Percentiles rank a stretch among this genome's conserved stretches.
phyloP scores from a whole-genome alignment of 2,797 vertebrate genomes.

The Dermochelys coriacea region DNA sequence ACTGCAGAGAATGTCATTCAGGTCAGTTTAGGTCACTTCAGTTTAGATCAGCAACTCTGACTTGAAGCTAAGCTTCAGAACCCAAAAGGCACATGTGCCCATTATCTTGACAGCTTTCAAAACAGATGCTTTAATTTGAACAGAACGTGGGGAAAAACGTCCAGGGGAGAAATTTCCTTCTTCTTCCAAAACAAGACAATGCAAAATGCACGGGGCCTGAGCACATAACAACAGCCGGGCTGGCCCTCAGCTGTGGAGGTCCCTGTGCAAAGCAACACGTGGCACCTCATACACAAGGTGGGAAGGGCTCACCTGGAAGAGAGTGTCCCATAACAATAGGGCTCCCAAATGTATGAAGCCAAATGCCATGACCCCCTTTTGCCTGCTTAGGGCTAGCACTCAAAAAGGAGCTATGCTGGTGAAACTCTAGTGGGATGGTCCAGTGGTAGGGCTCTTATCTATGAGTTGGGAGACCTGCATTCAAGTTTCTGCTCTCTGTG shows the following conservation, averaged over 20 bases:
- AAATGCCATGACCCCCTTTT: neutral
- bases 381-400: neutral
- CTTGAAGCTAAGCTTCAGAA: slow-evolving; percentile 39
- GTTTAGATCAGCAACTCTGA: rapidly evolving
- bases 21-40: slow-evolving; percentile 40
- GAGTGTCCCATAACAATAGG: neutral
- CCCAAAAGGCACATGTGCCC: slow-evolving; percentile 28
- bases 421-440: neutral
- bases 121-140: neutral
- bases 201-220: neutral
- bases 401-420: neutral
- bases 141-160: neutral
- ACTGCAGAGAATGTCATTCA: rapidly evolving
- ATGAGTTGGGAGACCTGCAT: neutral
- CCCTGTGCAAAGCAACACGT: neutral
- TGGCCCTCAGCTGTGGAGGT: neutral
- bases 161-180: rapidly evolving
- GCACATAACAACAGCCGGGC: neutral
- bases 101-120: neutral
- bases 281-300: neutral
- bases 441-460: neutral
- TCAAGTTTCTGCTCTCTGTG: neutral
- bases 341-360: neutral
- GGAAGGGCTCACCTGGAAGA: neutral
- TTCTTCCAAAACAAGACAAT: neutral